These are phyloP conservation scores for Enteromius anoplus DNA, from an alignment of 2,797 vertebrate species.

Conservation along the genomic window DNA sequence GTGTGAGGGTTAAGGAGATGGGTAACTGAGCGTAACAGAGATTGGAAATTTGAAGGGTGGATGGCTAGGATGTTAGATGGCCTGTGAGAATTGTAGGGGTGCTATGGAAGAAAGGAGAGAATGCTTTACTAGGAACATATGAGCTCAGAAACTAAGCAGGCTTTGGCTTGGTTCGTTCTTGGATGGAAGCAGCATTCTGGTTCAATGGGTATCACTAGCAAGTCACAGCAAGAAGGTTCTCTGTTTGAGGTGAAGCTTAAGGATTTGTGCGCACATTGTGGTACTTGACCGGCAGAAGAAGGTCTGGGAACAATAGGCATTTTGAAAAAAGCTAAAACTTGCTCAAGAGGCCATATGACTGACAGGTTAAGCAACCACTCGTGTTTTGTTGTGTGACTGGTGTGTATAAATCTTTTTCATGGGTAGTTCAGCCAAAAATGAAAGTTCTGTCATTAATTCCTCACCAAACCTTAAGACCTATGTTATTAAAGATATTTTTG, in stretches of 20 bases:
- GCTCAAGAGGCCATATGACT: neutral
- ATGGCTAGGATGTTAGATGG: neutral
- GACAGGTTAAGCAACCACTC: too few species aligned
- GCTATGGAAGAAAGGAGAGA: neutral
- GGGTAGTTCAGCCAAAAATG: too few species aligned
- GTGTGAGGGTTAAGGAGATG: constrained; percentile 11
- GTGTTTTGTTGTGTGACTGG: neutral
- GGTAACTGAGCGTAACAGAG: constrained; percentile 28
- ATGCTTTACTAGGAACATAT: neutral
- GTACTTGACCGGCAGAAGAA: neutral
- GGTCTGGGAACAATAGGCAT: neutral
- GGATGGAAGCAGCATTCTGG: neutral
- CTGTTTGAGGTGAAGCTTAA: too few species aligned
- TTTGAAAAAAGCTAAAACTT: neutral
- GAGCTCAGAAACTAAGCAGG: neutral
- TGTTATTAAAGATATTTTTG: too few species aligned
- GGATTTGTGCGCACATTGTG: too few species aligned
- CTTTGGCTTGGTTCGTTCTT: neutral
- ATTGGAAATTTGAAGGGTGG: neutral
- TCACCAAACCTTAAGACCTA: too few species aligned
- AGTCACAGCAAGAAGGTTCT: neutral
- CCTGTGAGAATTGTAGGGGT: neutral
- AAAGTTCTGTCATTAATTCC: too few species aligned
- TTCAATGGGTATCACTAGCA: neutral
- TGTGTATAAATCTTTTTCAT: neutral